Conservation (phyloP, 2,113 vertebrate genomes). For the Coptodon rendalli region DNA sequence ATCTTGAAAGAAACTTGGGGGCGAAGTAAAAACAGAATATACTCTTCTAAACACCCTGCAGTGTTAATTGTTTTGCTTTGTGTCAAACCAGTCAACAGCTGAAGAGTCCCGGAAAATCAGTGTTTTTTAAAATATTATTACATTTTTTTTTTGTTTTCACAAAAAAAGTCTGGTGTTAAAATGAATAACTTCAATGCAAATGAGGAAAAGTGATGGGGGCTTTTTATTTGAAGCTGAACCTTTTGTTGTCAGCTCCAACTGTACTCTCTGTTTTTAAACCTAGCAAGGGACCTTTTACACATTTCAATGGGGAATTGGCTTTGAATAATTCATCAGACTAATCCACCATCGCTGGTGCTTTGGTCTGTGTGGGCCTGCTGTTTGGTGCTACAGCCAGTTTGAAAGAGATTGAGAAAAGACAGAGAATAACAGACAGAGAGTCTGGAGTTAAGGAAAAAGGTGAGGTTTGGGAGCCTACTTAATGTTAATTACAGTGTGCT, state of each 20-base stretch:
- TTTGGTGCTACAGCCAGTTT: constrained; percentile 51
- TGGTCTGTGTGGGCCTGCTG: constrained; percentile 65
- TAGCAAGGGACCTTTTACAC: constrained; percentile 72
- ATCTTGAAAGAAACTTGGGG: constrained; percentile 7
- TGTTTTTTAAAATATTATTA: constrained; percentile 47
- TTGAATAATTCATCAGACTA: constrained; percentile 74
- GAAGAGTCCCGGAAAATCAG: constrained; percentile 22
- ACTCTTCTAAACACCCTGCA: constrained; percentile 28
- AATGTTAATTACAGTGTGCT: constrained; percentile 45
- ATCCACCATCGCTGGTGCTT: constrained; percentile 66
- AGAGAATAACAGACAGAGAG: constrained; percentile 17
- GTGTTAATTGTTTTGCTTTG: constrained; percentile 60
- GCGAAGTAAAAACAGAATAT: constrained; percentile 4
- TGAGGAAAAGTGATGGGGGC: constrained; percentile 56
- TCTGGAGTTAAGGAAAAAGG: constrained; percentile 2
- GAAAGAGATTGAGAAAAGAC: constrained; percentile 28
- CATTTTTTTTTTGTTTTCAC: constrained; percentile 18
- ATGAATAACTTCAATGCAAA: constrained; percentile 69
- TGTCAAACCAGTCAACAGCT: constrained; percentile 48
- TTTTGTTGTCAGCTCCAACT: constrained; percentile 71
- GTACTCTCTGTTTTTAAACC: constrained; percentile 67
- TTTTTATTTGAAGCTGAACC: constrained; percentile 67
- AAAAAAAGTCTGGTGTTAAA: constrained; percentile 61
- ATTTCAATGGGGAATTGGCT: constrained; percentile 69
- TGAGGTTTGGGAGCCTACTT: constrained; percentile 9